Evolutionary conservation across 2,888 invertebrate genomes (phyloP).

Genomic region (Sinotaia quadrata): DNA sequence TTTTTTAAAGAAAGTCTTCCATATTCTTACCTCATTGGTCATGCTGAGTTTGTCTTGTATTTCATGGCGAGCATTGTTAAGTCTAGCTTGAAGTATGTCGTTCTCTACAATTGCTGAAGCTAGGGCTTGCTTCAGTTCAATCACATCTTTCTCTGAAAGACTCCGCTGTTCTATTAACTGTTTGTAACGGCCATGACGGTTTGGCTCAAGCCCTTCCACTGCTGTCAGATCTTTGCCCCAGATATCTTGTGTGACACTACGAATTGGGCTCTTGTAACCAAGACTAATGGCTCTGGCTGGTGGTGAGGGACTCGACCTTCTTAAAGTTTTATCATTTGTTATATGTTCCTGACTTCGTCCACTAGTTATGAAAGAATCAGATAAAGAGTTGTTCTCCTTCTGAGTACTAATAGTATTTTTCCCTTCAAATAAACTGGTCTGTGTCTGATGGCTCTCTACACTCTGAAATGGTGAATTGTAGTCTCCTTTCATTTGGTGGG

Average conservation of each 20-base stretch:
- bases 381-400: neutral
- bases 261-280: constrained; percentile 58
- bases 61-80: constrained; percentile 59
- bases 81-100: constrained; percentile 60
- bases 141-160: constrained; percentile 52
- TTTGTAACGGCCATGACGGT: constrained; percentile 54
- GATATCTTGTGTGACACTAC: constrained; percentile 59
- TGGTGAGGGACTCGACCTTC: neutral
- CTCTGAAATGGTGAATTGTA: no score
- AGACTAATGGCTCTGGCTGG: constrained; percentile 41
- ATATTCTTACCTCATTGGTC: constrained; percentile 47
- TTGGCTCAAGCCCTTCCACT: constrained; percentile 46
- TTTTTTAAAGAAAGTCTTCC: no score
- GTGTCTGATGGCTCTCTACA: no score
- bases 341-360: no score
- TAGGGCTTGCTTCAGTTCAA: constrained; percentile 63
- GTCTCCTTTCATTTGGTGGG: neutral
- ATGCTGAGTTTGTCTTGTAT: constrained; percentile 59
- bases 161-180: constrained; percentile 47
- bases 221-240: constrained; percentile 49
- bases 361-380: neutral
- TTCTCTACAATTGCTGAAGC: constrained; percentile 63
- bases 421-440: neutral
- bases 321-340: neutral
- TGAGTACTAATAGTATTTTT: neutral